Base-by-base conservation (phyloP, 2,888 invertebrate genomes). In the Scaptomyza flava region DNA sequence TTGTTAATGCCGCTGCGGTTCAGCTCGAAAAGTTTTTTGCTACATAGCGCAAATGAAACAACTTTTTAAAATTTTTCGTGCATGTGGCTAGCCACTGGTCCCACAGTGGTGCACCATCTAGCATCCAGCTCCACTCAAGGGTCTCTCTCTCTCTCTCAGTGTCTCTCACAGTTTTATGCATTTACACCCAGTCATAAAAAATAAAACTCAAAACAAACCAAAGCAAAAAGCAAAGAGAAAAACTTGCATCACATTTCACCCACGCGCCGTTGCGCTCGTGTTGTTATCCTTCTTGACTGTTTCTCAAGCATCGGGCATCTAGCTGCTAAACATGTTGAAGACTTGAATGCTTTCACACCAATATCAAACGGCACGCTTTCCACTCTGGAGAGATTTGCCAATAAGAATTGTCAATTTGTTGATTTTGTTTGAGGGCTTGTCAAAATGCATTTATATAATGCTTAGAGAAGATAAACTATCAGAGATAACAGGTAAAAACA, bases 1-100 rank as follows among this genome's bases (percentile, higher is more conserved):
- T 83, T 84, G 83, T 84, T 84, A 84, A 85, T 81, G 85, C 81
- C 68, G 58, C 68, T 75, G 81, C 85, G 87, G 81, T 66, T 67
- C 68, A 77, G 67, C 72, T 68, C 34, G 52, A 1, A 82, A 82
- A 82, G 63, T 87, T 87, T 81, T 68, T 68, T 31, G 63, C 65
- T 45, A 50, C 82, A 61, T 65, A 69, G 81, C 69, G 50, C 68
- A 87, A 87, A 87, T 87, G 88, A 87, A 82, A 87, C 87, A 87
- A 85, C 62, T 68, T 69, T 74, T 51, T 63, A 77, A 65, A 78
- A 66, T 81, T 78, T 80, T 84, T 56, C 69, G 65, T 67, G 56
- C 79, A 78, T 71, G 71, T 78, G 72, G 83, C 71, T 59, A 51
- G 61, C 67, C 78, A 66, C 61, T 68, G 59, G 66, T 62, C 68